Evolutionary conservation across 2,888 invertebrate genomes (phyloP).

Genomic region (Metellina segmentata): DNA sequence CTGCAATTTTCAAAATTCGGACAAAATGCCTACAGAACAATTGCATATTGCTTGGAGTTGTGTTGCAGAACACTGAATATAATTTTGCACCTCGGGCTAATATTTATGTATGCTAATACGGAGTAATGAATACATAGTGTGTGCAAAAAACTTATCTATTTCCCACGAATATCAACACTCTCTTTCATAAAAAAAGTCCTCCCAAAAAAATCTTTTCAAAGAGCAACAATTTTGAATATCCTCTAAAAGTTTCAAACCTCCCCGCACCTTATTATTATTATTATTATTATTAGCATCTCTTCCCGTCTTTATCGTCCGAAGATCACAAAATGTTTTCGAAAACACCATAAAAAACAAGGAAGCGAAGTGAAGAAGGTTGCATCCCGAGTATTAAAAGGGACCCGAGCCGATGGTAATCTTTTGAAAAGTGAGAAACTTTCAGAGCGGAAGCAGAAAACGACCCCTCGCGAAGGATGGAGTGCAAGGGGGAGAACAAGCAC

Average conservation of each 20-base stretch:
- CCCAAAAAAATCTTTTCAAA: neutral
- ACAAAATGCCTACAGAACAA: no score
- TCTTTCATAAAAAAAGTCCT: neutral
- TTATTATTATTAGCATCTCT: neutral
- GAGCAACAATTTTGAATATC: neutral
- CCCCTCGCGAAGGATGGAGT: neutral
- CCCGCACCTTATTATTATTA: neutral
- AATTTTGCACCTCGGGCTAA: no score
- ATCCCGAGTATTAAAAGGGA: conserved; percentile 37
- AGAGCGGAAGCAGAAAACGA: conserved; percentile 36
- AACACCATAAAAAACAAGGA: conserved; percentile 22
- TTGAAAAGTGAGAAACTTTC: conserved; percentile 54
- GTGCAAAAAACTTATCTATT: neutral
- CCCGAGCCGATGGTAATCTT: conserved; percentile 60
- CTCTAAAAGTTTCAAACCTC: neutral
- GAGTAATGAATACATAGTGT: neutral
- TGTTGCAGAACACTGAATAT: no score
- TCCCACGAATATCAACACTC: neutral
- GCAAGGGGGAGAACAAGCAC: neutral
- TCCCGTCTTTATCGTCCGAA: neutral
- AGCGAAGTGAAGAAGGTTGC: conserved; percentile 13
- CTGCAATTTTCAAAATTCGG: no score
- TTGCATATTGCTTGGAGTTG: no score
- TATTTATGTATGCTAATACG: neutral
- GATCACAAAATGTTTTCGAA: conserved; percentile 50